Evolutionary conservation across 2,888 invertebrate species (phyloP).

Genomic region (Mythimna pallens): DNA sequence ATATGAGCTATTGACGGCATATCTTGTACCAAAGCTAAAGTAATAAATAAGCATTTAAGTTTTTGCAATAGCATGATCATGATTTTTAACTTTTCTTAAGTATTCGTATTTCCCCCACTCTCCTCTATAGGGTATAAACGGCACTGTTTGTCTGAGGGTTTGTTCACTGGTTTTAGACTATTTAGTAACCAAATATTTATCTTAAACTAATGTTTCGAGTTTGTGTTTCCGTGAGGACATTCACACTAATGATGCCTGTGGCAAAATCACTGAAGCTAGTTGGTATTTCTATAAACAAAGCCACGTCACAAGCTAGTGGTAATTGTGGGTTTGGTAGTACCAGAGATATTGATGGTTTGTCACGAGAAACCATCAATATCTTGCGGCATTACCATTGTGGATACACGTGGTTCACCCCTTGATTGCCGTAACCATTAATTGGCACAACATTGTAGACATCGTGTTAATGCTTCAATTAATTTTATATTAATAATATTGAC

Average conservation of each 20-base stretch:
- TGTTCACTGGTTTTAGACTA: neutral
- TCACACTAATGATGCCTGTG: too few species aligned
- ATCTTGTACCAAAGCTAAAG: neutral
- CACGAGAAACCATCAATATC: slow-evolving; percentile 40
- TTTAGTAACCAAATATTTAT: neutral
- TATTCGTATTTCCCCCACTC: neutral
- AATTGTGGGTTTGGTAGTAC: too few species aligned
- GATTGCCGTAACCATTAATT: slow-evolving; percentile 42
- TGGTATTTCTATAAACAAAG: slow-evolving; percentile 9
- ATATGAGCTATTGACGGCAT: too few species aligned
- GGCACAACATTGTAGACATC: slow-evolving; percentile 22
- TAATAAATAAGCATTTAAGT: too few species aligned
- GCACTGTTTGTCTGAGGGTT: slow-evolving; percentile 19
- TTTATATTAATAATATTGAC: neutral
- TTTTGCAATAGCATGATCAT: neutral
- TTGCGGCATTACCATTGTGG: slow-evolving; percentile 47
- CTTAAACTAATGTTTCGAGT: too few species aligned
- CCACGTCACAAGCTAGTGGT: slow-evolving; percentile 24
- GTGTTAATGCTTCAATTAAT: slow-evolving; percentile 19
- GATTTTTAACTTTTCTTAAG: neutral
- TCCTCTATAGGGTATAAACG: neutral
- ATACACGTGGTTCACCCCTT: slow-evolving; percentile 51
- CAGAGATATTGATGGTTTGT: too few species aligned
- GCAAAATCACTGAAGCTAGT: too few species aligned
- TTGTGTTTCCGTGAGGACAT: too few species aligned